phyloP scores from a whole-genome alignment of 2,888 invertebrate genomes.

The Esperia sulphurella region DNA sequence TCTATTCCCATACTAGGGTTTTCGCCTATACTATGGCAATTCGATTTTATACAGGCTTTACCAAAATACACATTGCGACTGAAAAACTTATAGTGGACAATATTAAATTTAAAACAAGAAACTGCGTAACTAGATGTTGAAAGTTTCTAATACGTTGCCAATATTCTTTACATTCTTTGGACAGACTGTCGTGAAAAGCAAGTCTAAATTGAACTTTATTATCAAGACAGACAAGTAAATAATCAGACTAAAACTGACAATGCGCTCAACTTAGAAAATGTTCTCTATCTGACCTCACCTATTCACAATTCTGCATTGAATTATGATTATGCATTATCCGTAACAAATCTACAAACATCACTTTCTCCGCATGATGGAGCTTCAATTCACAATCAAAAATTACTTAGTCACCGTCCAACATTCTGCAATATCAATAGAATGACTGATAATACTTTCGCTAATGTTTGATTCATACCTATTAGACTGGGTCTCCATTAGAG shows the following conservation, averaged over 20 bases:
- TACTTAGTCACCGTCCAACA: slow-evolving; percentile 13
- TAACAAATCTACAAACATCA: slow-evolving; percentile 9
- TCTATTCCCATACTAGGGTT: too few relatives aligned
- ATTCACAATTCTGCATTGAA: not conserved
- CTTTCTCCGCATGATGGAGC: slow-evolving; percentile 8
- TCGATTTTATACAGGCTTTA: too few relatives aligned
- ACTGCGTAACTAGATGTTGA: too few relatives aligned
- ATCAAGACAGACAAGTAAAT: too few relatives aligned
- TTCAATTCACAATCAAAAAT: slow-evolving; percentile 6
- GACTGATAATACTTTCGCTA: slow-evolving; percentile 29
- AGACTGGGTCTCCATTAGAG: not conserved
- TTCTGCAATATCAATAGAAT: slow-evolving; percentile 4
- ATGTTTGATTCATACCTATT: slow-evolving; percentile 26
- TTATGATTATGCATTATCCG: slow-evolving; percentile 4
- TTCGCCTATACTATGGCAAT: too few relatives aligned
- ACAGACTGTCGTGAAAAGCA: too few relatives aligned
- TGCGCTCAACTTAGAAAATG: not conserved
- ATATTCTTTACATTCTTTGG: too few relatives aligned
- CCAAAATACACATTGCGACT: too few relatives aligned
- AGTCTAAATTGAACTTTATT: too few relatives aligned
- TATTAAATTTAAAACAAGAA: too few relatives aligned
- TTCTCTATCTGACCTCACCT: not conserved
- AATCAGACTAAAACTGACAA: not conserved
- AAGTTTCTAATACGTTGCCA: too few relatives aligned
- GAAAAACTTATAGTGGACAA: too few relatives aligned